Conservation (phyloP, 2,797 vertebrate genomes). For the Menidia menidia region DNA sequence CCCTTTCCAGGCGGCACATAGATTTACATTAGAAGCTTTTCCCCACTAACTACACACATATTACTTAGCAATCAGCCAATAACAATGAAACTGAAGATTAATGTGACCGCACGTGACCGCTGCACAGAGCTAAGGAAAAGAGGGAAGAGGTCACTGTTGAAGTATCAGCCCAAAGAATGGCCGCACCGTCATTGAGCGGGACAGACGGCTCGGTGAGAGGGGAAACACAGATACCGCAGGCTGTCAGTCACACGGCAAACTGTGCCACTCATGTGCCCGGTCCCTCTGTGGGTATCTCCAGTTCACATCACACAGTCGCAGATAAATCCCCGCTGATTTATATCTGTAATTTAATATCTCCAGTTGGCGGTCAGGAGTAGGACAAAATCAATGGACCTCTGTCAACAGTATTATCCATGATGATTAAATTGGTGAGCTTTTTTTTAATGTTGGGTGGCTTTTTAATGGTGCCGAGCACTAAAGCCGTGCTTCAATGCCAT, state of each 20-base stretch:
- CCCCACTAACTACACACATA: too few species aligned
- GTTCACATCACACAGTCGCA: conserved; percentile 12
- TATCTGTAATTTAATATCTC: conserved; percentile 14
- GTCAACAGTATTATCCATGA: conserved; percentile 11
- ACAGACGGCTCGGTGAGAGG: neutral
- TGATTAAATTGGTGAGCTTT: conserved; percentile 18
- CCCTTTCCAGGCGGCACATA: too few species aligned
- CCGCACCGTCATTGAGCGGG: conserved; percentile 11
- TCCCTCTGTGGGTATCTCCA: conserved; percentile 13
- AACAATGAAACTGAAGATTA: conserved; percentile 45
- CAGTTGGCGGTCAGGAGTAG: conserved; percentile 16
- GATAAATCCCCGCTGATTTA: conserved; percentile 16
- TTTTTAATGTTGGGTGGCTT: conserved; percentile 29
- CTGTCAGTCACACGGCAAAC: conserved; percentile 1
- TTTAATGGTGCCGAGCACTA: conserved; percentile 18
- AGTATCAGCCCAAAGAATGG: conserved; percentile 29
- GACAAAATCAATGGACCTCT: conserved; percentile 10
- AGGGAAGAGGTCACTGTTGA: neutral
- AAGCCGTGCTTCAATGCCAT: conserved; percentile 7
- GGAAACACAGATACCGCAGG: neutral
- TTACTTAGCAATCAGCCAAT: conserved; percentile 36
- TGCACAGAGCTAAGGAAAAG: conserved; percentile 1
- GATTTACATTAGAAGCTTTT: too few species aligned
- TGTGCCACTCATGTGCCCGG: neutral
- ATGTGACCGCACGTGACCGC: conserved; percentile 24